These are phyloP conservation scores for Hirtodrosophila histrioides DNA, from an alignment of 2,888 invertebrate genomes.

Conservation along the genomic window DNA sequence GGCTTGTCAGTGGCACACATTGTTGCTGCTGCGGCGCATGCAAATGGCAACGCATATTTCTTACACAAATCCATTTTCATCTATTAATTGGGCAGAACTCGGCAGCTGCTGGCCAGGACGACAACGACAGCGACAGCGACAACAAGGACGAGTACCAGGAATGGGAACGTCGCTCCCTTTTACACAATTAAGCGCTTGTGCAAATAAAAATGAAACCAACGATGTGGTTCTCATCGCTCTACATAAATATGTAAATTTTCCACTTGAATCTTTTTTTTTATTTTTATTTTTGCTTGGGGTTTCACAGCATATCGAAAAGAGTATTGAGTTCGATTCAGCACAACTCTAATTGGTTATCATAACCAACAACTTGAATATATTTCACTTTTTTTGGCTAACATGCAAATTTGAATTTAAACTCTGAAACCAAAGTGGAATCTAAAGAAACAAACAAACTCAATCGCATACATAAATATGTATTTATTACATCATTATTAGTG, in stretches of 20 bases:
- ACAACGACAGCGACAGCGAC: too few relatives aligned
- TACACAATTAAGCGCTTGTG: slow-evolving; percentile 76
- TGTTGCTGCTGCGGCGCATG: slow-evolving; percentile 53
- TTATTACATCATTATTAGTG: too few relatives aligned
- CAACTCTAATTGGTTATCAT: slow-evolving; percentile 10
- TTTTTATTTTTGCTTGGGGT: neutral
- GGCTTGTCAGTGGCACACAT: slow-evolving; percentile 60
- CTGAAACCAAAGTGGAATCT: too few relatives aligned
- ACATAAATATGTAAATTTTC: slow-evolving; percentile 32
- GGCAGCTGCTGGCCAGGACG: slow-evolving; percentile 55
- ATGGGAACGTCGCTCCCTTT: slow-evolving; percentile 28
- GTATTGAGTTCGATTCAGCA: neutral
- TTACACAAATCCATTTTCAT: slow-evolving; percentile 77
- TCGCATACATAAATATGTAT: too few relatives aligned
- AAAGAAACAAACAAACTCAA: too few relatives aligned
- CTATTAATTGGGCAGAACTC: slow-evolving; percentile 74
- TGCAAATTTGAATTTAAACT: too few relatives aligned
- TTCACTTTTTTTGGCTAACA: too few relatives aligned
- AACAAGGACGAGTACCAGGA: neutral
- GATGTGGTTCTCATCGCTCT: slow-evolving; percentile 35
- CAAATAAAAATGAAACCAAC: slow-evolving; percentile 67
- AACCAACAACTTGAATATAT: neutral
- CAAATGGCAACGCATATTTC: slow-evolving; percentile 75
- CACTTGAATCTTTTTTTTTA: slow-evolving; percentile 16
- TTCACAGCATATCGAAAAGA: slow-evolving; percentile 3